These are phyloP conservation scores for Drosophila nasuta DNA, from an alignment of 1,140 invertebrate genomes.

Conservation along the genomic window DNA sequence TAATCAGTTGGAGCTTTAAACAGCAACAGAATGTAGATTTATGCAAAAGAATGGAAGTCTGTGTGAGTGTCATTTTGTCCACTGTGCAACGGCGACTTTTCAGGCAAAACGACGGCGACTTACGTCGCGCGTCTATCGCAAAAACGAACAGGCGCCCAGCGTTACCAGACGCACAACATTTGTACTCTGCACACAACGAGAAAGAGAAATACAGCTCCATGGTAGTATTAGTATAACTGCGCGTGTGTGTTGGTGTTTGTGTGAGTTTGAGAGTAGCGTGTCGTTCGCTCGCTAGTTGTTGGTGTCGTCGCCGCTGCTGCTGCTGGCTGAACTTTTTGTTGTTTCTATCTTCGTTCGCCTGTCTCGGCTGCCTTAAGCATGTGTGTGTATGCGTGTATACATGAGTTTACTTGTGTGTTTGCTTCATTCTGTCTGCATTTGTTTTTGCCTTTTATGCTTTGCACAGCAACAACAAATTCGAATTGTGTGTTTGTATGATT, in stretches of 20 bases:
- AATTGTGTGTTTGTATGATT: slow-evolving; percentile 5
- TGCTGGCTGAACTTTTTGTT: slow-evolving; percentile 27
- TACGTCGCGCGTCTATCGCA: slow-evolving; percentile 84
- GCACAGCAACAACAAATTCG: slow-evolving; percentile 26
- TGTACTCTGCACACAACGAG: slow-evolving; percentile 19
- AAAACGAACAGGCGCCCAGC: slow-evolving; percentile 81
- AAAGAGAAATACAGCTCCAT: slow-evolving; percentile 10
- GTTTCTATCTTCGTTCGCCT: slow-evolving; percentile 20
- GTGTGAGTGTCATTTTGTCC: slow-evolving; percentile 25
- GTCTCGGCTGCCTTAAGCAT: slow-evolving; percentile 20
- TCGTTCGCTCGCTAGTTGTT: slow-evolving; percentile 14
- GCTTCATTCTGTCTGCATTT: slow-evolving; percentile 39
- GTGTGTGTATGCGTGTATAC: slow-evolving; percentile 4
- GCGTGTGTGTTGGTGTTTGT: background rate
- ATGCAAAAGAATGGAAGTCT: background rate
- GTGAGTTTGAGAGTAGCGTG: slow-evolving; percentile 9
- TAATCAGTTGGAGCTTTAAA: background rate
- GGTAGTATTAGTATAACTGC: background rate
- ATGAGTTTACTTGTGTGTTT: slow-evolving; percentile 9
- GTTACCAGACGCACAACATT: slow-evolving; percentile 26
- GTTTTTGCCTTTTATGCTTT: slow-evolving; percentile 41
- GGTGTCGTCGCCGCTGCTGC: slow-evolving; percentile 1
- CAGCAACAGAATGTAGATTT: slow-evolving; percentile 2
- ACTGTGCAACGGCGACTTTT: slow-evolving; percentile 68
- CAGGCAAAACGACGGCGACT: slow-evolving; percentile 77